Percentiles rank a stretch among this genome's conserved stretches.
These are phyloP conservation scores for Andrena chrysosceles DNA, from an alignment of 2,888 invertebrate species.

Conservation along the genomic window DNA sequence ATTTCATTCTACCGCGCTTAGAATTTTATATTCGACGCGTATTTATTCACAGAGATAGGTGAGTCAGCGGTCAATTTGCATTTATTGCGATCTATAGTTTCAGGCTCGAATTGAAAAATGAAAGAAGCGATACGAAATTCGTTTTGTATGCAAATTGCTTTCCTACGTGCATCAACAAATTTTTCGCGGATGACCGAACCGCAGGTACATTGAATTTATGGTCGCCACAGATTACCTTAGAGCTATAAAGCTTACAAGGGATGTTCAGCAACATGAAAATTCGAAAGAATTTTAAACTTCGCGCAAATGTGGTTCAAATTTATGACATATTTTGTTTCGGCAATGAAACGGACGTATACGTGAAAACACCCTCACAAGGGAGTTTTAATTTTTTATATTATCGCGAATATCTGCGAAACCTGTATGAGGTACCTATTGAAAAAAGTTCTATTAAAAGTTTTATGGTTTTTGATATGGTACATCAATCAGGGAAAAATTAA, in stretches of 20 bases:
- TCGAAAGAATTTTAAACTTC: no score
- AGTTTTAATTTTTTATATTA: no score
- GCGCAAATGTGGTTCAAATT: not conserved
- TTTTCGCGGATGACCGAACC: conserved; percentile 6
- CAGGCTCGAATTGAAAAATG: conserved; percentile 4
- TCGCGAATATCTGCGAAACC: no score
- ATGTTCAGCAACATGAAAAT: no score
- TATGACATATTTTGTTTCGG: not conserved
- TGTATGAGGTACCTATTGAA: no score
- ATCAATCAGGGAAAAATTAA: no score
- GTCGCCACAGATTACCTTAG: not conserved
- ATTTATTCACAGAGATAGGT: not conserved
- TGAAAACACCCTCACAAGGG: no score
- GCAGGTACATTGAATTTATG: not conserved
- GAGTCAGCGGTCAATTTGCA: conserved; percentile 10
- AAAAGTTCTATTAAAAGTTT: no score
- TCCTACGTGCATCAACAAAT: conserved; percentile 16
- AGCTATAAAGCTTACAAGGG: conserved; percentile 35
- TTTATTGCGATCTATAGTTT: not conserved
- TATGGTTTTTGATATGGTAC: no score
- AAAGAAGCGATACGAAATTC: conserved; percentile 16
- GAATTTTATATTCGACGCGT: not conserved
- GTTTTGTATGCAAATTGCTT: conserved; percentile 53
- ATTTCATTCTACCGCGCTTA: not conserved
- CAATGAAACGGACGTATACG: not conserved